Conservation (phyloP, 2,113 vertebrate species). For the Silurus meridionalis region DNA sequence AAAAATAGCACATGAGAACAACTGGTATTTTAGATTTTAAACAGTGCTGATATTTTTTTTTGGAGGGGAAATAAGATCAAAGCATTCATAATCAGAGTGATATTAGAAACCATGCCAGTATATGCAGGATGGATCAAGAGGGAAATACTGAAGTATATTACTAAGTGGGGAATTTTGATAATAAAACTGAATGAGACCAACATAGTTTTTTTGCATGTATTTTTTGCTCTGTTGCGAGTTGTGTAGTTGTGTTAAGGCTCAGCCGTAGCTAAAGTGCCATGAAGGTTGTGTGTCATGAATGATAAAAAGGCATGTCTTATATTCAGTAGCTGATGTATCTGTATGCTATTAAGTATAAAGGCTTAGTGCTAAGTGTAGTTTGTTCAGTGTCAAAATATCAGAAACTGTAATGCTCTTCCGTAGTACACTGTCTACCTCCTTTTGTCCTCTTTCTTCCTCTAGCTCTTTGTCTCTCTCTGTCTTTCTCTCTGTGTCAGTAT, state of each 20-base stretch:
- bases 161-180: not conserved
- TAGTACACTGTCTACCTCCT: slow-evolving; percentile 14
- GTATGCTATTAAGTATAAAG: not conserved
- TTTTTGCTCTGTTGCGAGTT: not conserved
- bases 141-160: not conserved
- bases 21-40: not conserved
- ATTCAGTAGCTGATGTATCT: not conserved
- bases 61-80: not conserved
- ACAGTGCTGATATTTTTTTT: not conserved
- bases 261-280: not conserved
- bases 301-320: not conserved
- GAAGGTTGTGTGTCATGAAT: not conserved
- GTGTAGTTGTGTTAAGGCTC: slow-evolving; percentile 9
- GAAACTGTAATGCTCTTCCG: not conserved
- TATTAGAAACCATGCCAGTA: not conserved
- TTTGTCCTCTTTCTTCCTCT: not conserved
- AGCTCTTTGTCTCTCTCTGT: not conserved
- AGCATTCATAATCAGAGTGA: not conserved
- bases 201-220: not conserved
- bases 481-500: not conserved
- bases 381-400: not conserved
- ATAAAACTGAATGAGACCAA: not conserved
- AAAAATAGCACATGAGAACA: not conserved
- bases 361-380: not conserved
- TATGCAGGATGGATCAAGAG: not conserved